Conservation (phyloP, 2,113 vertebrate genomes). For the Periophthalmodon schlosseri region DNA sequence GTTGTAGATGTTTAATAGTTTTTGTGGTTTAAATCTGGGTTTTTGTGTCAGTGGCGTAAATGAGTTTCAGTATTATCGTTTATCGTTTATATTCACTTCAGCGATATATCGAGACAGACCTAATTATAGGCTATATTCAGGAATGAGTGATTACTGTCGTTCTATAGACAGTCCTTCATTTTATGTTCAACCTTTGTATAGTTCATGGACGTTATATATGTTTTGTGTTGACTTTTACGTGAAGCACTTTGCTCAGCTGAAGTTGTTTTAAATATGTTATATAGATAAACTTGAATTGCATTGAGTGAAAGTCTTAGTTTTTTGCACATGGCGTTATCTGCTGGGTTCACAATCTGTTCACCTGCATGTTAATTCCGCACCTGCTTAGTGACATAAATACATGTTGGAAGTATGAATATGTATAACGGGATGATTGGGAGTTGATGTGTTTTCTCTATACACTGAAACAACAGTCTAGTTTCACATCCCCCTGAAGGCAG, state of each 20-base stretch:
- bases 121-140: no score
- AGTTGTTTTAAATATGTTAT: no score
- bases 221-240: no score
- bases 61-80: no score
- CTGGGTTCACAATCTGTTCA: slow-evolving; percentile 53
- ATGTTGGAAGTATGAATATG: slow-evolving; percentile 25
- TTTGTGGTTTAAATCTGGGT: no score
- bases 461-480: neutral
- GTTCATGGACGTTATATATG: slow-evolving; percentile 9
- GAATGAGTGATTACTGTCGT: neutral
- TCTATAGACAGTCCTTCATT: slow-evolving; percentile 1
- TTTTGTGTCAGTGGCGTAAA: no score
- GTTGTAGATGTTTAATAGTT: no score
- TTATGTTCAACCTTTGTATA: slow-evolving; percentile 4
- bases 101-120: no score
- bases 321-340: slow-evolving; percentile 36
- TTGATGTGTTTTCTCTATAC: neutral
- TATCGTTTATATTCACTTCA: no score
- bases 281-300: no score
- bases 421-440: slow-evolving; percentile 11
- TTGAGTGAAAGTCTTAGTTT: slow-evolving; percentile 15
- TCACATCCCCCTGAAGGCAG: neutral
- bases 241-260: no score
- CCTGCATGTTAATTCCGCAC: slow-evolving; percentile 55
- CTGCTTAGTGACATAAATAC: slow-evolving; percentile 35